phyloP scores from a whole-genome alignment of 2,888 invertebrate genomes.

The Pristionchus mayeri region DNA sequence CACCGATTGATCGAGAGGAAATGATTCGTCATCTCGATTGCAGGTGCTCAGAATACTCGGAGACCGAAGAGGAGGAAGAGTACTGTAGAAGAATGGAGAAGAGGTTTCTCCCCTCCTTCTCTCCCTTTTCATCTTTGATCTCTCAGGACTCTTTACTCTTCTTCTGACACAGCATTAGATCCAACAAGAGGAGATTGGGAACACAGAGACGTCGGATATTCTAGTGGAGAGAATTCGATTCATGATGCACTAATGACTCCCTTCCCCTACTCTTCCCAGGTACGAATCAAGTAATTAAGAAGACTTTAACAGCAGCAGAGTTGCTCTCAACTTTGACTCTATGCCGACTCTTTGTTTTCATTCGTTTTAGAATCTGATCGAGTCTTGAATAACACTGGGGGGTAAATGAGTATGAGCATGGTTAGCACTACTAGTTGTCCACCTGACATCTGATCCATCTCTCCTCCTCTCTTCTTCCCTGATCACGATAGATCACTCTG shows the following conservation, averaged over 20 bases:
- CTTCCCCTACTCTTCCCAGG: constrained; percentile 33
- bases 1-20: not conserved
- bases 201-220: constrained; percentile 67
- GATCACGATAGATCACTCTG: too few relatives aligned
- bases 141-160: not conserved
- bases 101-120: not conserved
- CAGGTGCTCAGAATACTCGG: constrained; percentile 58
- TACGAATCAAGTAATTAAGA: too few relatives aligned
- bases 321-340: too few relatives aligned
- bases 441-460: not conserved
- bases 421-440: constrained; percentile 10
- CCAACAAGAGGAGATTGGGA: constrained; percentile 9
- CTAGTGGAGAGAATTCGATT: constrained; percentile 67
- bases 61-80: constrained; percentile 37
- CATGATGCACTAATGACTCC: constrained; percentile 56
- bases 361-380: too few relatives aligned
- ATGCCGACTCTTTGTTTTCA: too few relatives aligned
- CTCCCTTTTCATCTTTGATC: not conserved
- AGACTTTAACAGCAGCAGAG: too few relatives aligned
- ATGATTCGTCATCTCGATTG: not conserved
- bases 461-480: not conserved
- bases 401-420: constrained; percentile 21
- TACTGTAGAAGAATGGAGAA: constrained; percentile 13
- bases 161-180: not conserved
- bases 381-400: not conserved